Evolutionary conservation across 2,113 vertebrate species (phyloP), one percentile per base, ranked within the genome.

Genomic region (Ailuropoda melanoleuca): DNA sequence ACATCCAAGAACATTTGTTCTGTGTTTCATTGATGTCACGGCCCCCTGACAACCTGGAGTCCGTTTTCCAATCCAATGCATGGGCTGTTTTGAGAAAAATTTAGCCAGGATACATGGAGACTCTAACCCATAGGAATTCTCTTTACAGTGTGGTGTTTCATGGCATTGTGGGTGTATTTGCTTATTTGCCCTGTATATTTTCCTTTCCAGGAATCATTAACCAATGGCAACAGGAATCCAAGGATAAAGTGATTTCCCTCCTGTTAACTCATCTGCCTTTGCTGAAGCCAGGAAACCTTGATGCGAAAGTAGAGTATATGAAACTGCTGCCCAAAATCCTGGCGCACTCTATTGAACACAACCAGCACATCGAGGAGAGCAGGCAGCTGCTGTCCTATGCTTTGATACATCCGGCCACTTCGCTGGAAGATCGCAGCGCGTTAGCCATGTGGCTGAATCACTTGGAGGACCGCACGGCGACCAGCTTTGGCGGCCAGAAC

Each of bases 381-480:
- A 99, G 99, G 92, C 99, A 99, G 98, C 99, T 99, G 94, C 99
- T 99, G 46, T 99, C 99, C 97, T 99, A 99, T 1, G 99, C 99
- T 83, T 99, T 99, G 98, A 99, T 99, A 77, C 99, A 99, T 97
- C 99, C 99, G 0, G 99, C 99, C 98, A 99, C 99, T 23, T 99
- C 99, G 3, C 94, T 99, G 93, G 99, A 99, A 68, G 99, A 99
- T 98, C 99, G 99, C 37, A 99, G 99, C 0, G 99, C 99, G 55
- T 98, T 99, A 93, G 99, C 99, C 26, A 99, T 99, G 98, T 99
- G 99, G 99, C 99, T 99, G 89, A 99, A 99, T 98, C 99, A 99
- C 99, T 98, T 99, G 98, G 99, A 99, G 98, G 99, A 99, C 98
- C 99, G 99, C 72, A 99, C 99, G 0, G 99, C 99, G 0, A 99